phyloP scores from a whole-genome alignment of 1,140 invertebrate species.

The Apis florea region DNA sequence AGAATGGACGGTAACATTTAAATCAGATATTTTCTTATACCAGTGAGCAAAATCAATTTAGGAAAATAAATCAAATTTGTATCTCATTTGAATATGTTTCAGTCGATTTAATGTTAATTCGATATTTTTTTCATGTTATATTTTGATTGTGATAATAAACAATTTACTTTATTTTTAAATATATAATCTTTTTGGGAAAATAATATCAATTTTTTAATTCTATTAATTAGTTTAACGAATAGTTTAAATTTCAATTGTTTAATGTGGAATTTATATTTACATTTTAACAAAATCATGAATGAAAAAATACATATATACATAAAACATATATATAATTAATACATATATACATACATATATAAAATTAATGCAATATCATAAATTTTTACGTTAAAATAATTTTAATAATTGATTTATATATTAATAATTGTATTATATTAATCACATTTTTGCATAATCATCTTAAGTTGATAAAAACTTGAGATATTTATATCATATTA shows the following conservation, averaged over 20 bases:
- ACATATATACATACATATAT: too few relatives aligned
- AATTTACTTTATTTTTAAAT: neutral
- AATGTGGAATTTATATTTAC: too few relatives aligned
- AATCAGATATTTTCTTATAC: slow-evolving; percentile 32
- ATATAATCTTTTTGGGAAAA: neutral
- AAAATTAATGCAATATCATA: too few relatives aligned
- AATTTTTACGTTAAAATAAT: too few relatives aligned
- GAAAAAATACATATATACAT: too few relatives aligned
- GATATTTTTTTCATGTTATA: neutral
- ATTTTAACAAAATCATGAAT: too few relatives aligned
- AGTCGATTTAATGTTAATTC: neutral
- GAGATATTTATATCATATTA: neutral
- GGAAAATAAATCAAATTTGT: slow-evolving; percentile 19
- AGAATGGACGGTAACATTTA: slow-evolving; percentile 23
- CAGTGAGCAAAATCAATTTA: slow-evolving; percentile 12
- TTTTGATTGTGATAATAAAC: neutral
- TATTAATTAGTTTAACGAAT: too few relatives aligned
- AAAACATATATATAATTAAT: too few relatives aligned
- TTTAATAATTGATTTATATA: too few relatives aligned
- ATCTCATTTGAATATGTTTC: neutral
- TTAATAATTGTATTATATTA: too few relatives aligned
- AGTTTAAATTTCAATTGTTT: too few relatives aligned
- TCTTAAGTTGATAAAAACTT: neutral
- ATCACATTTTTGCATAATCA: too few relatives aligned
- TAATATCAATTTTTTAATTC: neutral